Percentiles rank a stretch among this genome's conserved stretches.
Conservation (phyloP, 1,140 invertebrate species). For the Capitella teleta region DNA sequence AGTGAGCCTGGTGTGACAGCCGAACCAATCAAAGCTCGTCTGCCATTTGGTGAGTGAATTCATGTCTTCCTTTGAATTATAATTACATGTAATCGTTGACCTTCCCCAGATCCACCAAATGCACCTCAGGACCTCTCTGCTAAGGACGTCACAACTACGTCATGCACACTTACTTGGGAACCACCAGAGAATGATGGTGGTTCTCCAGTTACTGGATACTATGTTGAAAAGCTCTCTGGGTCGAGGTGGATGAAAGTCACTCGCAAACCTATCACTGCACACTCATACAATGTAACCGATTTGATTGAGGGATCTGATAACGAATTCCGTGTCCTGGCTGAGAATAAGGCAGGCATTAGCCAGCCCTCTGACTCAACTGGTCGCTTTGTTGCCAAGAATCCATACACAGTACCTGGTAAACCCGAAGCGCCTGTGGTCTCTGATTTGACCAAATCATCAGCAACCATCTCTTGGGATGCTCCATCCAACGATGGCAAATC, state of each 20-base stretch:
- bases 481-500: constrained; percentile 82
- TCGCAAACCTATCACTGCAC: constrained; percentile 59
- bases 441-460: constrained; percentile 81
- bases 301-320: constrained; percentile 89
- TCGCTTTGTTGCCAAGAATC: constrained; percentile 82
- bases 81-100: not conserved
- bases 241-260: constrained; percentile 86
- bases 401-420: constrained; percentile 57
- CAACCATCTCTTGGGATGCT: constrained; percentile 80
- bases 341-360: constrained; percentile 86
- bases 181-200: constrained; percentile 85
- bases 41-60: constrained; percentile 28
- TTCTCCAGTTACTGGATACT: constrained; percentile 63
- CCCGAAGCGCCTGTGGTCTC: constrained; percentile 52
- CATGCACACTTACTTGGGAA: constrained; percentile 84
- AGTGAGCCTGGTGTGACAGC: constrained; percentile 72
- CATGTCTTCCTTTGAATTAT: not conserved
- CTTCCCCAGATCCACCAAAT: constrained; percentile 68
- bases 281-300: constrained; percentile 54
- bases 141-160: constrained; percentile 89
- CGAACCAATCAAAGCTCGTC: constrained; percentile 40
- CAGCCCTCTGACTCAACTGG: constrained; percentile 81
- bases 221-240: constrained; percentile 68
- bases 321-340: constrained; percentile 86
- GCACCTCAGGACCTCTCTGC: constrained; percentile 77